Percentiles rank a stretch among this genome's conserved stretches.
These are phyloP conservation scores for Thamnophis sirtalis DNA, from an alignment of 2,113 vertebrate species.

Conservation along the genomic window DNA sequence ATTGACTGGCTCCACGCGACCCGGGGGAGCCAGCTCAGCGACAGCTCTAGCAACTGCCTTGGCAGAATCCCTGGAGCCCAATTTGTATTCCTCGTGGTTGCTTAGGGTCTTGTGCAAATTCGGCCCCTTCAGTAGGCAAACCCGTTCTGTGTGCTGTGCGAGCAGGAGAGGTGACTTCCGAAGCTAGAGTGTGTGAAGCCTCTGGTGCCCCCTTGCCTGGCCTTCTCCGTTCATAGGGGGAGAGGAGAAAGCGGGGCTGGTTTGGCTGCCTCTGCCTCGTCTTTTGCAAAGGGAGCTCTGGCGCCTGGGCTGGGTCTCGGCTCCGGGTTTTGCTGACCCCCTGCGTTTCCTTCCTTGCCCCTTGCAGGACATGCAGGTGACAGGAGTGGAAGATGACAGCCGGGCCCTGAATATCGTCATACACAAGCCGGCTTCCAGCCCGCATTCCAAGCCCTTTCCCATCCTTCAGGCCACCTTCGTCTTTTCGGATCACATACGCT, in stretches of 20 bases:
- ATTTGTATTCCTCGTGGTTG: neutral
- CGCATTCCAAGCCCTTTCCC: slow-evolving; percentile 93
- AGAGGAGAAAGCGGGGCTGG: neutral
- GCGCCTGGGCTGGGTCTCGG: no score
- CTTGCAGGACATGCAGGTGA: slow-evolving; percentile 96
- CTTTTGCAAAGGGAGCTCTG: neutral
- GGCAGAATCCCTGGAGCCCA: neutral
- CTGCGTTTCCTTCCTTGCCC: neutral
- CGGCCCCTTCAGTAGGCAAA: neutral
- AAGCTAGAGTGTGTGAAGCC: neutral
- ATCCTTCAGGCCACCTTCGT: slow-evolving; percentile 97
- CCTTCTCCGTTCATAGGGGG: neutral
- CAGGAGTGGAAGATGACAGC: slow-evolving; percentile 94
- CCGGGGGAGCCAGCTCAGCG: neutral
- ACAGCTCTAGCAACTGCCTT: neutral
- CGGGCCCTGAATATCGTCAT: slow-evolving; percentile 92
- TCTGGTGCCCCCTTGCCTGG: neutral
- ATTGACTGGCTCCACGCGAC: neutral
- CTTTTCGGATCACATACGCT: slow-evolving; percentile 97
- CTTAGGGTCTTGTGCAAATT: neutral
- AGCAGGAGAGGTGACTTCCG: neutral
- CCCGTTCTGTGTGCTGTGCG: neutral
- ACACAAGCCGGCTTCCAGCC: slow-evolving; percentile 94
- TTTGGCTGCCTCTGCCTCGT: neutral
- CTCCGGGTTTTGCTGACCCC: neutral